Base-by-base conservation (phyloP, 2,888 invertebrate species). In the Andrena hattorfiana region DNA sequence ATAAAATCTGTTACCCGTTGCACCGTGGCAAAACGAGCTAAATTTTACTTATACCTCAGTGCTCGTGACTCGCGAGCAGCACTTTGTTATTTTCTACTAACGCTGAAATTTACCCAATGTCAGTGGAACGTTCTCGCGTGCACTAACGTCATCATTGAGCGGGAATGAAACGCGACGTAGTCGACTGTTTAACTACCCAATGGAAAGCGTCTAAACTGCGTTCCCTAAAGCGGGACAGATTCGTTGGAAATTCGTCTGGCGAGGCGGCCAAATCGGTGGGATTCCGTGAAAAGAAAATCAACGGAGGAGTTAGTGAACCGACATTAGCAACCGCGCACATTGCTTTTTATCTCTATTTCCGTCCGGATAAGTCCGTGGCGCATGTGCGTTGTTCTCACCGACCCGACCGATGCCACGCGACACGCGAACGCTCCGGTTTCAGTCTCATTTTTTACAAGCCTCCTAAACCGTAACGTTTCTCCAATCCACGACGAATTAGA, bases 261-360 rank as follows among this genome's bases (percentile, higher is more conserved):
- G 8, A 13, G 23, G 56, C 54, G 13, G 62, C 63, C 32, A 72
- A 70, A 48, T 73, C 68, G 51, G 20, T 54, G 63, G 51, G 8
- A 20, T 51, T 51, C 51, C 51, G 7, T 28, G 70, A 68, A 66
- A 69, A 60, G 48, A 59, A 71, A 63, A 76, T 28, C 10, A 20
- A 59, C 49, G 56, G 59, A 59, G 6, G 20, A 64, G 51, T 49
- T 48, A 63, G 54, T n/a, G 35, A 42, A 8, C 6, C 32, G 13
- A 7, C 23, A 59, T 48, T 23, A 16, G 20, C 67, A n/a, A 32
- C 26, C 59, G 42, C 71, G 60, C 66, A 63, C 64, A 16, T 42
- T 30, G 28, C 20, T 62, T 56, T 69, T 63, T 67, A 54, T 51
- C 51, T 77, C 59, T 73, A 56, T 78, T 70, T 83, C 70, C 66